These are phyloP conservation scores for Natator depressus DNA, from an alignment of 2,113 vertebrate genomes.

Conservation along the genomic window DNA sequence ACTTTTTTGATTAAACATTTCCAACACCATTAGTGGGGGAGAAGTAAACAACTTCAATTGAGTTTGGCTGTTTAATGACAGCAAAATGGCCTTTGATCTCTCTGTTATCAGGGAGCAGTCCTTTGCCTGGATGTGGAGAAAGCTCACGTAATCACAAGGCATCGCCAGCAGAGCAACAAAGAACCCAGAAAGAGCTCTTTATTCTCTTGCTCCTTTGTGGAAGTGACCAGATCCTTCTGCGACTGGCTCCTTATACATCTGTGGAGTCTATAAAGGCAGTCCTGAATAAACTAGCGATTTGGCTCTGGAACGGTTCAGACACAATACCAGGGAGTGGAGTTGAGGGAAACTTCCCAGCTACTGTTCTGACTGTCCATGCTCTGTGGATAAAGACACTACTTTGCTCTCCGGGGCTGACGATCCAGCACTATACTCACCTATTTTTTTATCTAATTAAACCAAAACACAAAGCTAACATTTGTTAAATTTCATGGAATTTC, in stretches of 20 bases:
- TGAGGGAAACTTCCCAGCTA: not conserved
- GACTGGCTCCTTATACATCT: not conserved
- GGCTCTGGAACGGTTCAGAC: not conserved
- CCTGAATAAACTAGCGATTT: not conserved
- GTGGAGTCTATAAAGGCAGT: not conserved
- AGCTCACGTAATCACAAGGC: not conserved
- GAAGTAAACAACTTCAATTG: slow-evolving; percentile 46
- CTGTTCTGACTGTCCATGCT: not conserved
- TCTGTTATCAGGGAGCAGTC: not conserved
- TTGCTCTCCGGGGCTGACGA: too few relatives aligned
- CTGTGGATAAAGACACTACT: not conserved
- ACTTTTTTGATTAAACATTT: slow-evolving; percentile 70
- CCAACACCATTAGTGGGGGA: slow-evolving; percentile 57
- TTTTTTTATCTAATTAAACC: not conserved
- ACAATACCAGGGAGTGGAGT: not conserved
- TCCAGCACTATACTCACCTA: too few relatives aligned
- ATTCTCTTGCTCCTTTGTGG: not conserved
- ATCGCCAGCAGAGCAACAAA: not conserved
- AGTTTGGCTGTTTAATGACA: slow-evolving; percentile 34
- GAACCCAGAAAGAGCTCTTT: not conserved
- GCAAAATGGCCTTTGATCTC: slow-evolving; percentile 54
- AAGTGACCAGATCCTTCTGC: rapidly evolving
- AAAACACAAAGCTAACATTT: not conserved
- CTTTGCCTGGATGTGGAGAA: not conserved
- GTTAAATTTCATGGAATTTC: not conserved